Percentiles rank a stretch among this genome's conserved stretches.
Evolutionary conservation across 2,113 vertebrate genomes (phyloP).

Genomic region (Brachypteracias leptosomus): DNA sequence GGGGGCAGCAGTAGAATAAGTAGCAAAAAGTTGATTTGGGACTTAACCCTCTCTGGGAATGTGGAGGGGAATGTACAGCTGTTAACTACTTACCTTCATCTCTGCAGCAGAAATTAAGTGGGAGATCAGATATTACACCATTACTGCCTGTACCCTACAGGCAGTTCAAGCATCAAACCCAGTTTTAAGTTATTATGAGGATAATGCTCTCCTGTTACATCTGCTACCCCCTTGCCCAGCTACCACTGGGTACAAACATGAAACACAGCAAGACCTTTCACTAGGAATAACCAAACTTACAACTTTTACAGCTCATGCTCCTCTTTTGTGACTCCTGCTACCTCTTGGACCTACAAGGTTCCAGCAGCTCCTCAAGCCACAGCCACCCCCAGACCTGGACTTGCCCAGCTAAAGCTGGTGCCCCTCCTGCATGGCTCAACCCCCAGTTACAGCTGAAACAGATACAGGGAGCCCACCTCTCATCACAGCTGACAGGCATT

Average conservation of each 20-base stretch:
- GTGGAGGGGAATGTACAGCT: not conserved
- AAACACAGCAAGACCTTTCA: not conserved
- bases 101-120: not conserved
- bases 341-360: not conserved
- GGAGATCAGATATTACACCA: not conserved
- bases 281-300: not conserved
- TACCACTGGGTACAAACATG: not conserved
- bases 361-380: not conserved
- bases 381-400: rapidly evolving
- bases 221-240: not conserved
- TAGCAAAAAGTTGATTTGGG: not conserved
- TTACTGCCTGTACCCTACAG: not conserved
- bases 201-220: not conserved
- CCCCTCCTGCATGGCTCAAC: rapidly evolving
- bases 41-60: not conserved
- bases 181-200: not conserved
- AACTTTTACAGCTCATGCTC: not conserved
- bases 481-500: not conserved
- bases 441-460: not conserved
- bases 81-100: too few species aligned
- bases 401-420: rapidly evolving
- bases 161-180: not conserved
- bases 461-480: not conserved
- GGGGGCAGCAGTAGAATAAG: not conserved
- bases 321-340: not conserved